Conservation (phyloP, 2,113 vertebrate genomes). For the Oxyruncus cristatus region DNA sequence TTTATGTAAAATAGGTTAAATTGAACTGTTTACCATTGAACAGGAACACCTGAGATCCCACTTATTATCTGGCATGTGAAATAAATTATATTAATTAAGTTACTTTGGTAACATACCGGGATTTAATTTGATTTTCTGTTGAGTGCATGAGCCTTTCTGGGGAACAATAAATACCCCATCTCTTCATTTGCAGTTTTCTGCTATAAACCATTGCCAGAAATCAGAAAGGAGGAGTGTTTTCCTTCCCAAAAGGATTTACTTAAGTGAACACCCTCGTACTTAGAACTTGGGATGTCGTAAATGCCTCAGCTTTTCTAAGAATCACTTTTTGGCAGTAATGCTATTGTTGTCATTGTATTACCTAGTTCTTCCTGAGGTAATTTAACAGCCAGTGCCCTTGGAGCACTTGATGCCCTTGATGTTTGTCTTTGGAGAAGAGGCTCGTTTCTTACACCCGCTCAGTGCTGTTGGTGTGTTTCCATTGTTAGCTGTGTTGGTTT, state of each 20-base stretch:
- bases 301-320: slow-evolving; percentile 26
- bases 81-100: background rate
- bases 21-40: background rate
- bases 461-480: background rate
- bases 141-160: background rate
- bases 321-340: background rate
- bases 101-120: background rate
- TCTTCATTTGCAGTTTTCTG: slow-evolving; percentile 60
- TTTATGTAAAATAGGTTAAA: background rate
- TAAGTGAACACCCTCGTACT: background rate
- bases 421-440: slow-evolving; percentile 1
- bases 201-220: slow-evolving; percentile 27
- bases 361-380: background rate
- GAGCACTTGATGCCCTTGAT: background rate
- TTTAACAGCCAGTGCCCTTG: slow-evolving; percentile 17
- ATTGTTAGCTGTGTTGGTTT: background rate
- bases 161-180: background rate
- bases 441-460: background rate
- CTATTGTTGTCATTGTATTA: background rate
- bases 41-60: background rate
- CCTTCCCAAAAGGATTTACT: slow-evolving; percentile 17
- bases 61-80: background rate
- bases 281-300: background rate
- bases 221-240: slow-evolving; percentile 21
- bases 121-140: slow-evolving; percentile 10